These are phyloP conservation scores for Acanthacorydalis orientalis DNA, from an alignment of 2,888 invertebrate species.

Conservation along the genomic window DNA sequence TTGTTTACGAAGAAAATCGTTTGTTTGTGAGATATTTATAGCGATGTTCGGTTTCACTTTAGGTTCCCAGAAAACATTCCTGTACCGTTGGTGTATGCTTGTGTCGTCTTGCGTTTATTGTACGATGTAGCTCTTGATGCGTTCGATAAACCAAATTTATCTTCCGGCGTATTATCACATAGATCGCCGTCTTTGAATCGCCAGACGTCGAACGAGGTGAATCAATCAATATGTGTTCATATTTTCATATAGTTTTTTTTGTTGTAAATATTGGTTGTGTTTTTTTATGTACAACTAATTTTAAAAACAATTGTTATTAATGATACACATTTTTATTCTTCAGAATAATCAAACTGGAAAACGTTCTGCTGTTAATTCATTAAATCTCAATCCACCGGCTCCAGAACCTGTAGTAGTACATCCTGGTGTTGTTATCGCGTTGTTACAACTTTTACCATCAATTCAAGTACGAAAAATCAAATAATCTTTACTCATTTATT, in stretches of 20 bases:
- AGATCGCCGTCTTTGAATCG: conserved; percentile 43
- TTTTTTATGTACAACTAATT: no score
- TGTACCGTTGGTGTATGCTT: conserved; percentile 61
- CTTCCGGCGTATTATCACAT: conserved; percentile 41
- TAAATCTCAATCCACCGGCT: conserved; percentile 54
- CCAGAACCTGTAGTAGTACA: conserved; percentile 86
- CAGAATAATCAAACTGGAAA: conserved; percentile 22
- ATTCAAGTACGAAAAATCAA: conserved; percentile 43
- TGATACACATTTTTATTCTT: background rate
- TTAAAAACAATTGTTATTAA: background rate
- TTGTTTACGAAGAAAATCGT: no score
- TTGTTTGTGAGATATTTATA: conserved; percentile 1
- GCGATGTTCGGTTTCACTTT: conserved; percentile 12
- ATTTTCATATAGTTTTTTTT: background rate
- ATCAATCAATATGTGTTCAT: no score
- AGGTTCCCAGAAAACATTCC: conserved; percentile 61
- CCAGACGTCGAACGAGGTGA: conserved; percentile 46
- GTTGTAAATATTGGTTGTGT: background rate
- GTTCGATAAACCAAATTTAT: conserved; percentile 72
- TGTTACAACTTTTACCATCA: conserved; percentile 84
- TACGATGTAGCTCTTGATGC: conserved; percentile 93
- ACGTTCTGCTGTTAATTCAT: conserved; percentile 45
- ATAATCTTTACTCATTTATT: no score
- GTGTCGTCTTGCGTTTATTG: conserved; percentile 69
- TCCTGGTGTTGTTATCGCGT: conserved; percentile 85